These are phyloP conservation scores for Torymus tubicola DNA, from an alignment of 2,888 invertebrate species.

Conservation along the genomic window DNA sequence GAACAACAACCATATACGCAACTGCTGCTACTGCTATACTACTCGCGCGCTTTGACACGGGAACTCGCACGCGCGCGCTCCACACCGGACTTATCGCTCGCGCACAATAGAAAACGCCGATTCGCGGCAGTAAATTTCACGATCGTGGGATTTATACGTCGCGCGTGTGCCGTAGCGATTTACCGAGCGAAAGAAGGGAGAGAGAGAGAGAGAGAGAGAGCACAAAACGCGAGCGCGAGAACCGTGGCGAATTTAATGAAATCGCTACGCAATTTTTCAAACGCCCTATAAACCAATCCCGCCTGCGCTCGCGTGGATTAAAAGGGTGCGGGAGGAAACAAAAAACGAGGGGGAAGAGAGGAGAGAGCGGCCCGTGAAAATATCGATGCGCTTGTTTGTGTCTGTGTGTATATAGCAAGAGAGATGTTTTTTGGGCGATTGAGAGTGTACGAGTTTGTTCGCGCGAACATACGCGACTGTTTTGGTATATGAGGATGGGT, in stretches of 20 bases:
- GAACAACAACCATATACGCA: too few relatives aligned
- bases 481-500: too few relatives aligned
- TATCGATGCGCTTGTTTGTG: conserved; percentile 18
- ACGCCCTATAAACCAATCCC: conserved; percentile 57
- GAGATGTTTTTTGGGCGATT: too few relatives aligned
- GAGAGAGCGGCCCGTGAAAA: conserved; percentile 29
- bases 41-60: too few relatives aligned
- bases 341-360: background rate
- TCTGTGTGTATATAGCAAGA: too few relatives aligned
- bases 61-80: conserved; percentile 31
- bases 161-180: conserved; percentile 55
- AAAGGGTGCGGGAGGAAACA: conserved; percentile 3
- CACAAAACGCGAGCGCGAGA: conserved; percentile 26
- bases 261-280: conserved; percentile 63
- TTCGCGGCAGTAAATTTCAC: conserved; percentile 67
- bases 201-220: conserved; percentile 13
- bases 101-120: conserved; percentile 64
- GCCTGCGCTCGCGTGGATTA: conserved; percentile 58
- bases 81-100: conserved; percentile 44
- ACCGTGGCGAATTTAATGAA: conserved; percentile 67
- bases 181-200: conserved; percentile 44
- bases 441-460: too few relatives aligned
- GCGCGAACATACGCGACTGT: too few relatives aligned
- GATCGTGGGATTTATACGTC: conserved; percentile 67
- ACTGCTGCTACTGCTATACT: too few relatives aligned